These are phyloP conservation scores for Channa argus DNA, from an alignment of 2,113 vertebrate genomes.

Conservation along the genomic window DNA sequence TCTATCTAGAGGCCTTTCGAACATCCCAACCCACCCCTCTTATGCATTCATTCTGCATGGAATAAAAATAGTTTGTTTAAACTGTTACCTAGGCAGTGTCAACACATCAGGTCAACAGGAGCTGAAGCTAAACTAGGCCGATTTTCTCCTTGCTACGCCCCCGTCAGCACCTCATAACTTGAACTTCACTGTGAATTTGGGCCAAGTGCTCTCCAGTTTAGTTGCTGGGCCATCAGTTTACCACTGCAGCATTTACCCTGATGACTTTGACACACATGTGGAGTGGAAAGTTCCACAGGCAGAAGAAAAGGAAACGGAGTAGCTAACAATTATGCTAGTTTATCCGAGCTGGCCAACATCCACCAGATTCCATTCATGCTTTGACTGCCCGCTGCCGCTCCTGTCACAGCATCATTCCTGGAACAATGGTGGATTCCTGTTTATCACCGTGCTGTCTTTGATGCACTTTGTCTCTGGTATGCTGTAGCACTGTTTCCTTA, in stretches of 20 bases:
- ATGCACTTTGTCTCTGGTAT: conserved; percentile 68
- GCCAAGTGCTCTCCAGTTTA: conserved; percentile 52
- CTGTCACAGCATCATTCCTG: conserved; percentile 65
- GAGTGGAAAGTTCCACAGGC: conserved; percentile 73
- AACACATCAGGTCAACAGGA: conserved; percentile 80
- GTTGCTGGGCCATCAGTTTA: conserved; percentile 43
- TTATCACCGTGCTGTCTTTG: conserved; percentile 66
- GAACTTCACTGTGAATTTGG: conserved; percentile 25
- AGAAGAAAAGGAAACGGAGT: conserved; percentile 51
- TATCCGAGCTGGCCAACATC: conserved; percentile 63
- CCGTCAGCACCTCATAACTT: conserved; percentile 67
- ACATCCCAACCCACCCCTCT: conserved; percentile 48
- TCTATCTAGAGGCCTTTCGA: conserved; percentile 58
- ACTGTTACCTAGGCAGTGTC: conserved; percentile 79
- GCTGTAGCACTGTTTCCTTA: conserved; percentile 55
- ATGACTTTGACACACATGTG: conserved; percentile 55
- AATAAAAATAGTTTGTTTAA: conserved; percentile 80
- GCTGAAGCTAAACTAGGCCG: conserved; percentile 57
- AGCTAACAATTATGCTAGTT: conserved; percentile 50
- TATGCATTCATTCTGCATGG: conserved; percentile 51
- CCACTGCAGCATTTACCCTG: conserved; percentile 46
- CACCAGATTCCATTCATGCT: conserved; percentile 75
- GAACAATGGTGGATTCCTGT: conserved; percentile 82
- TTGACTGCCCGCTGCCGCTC: conserved; percentile 67
- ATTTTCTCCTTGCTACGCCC: conserved; percentile 21